A percentile compares a stretch with the other conserved stretches of the same genome.
phyloP scores from a whole-genome alignment of 1,140 invertebrate species.

The Macrotrachela quadricornifera region DNA sequence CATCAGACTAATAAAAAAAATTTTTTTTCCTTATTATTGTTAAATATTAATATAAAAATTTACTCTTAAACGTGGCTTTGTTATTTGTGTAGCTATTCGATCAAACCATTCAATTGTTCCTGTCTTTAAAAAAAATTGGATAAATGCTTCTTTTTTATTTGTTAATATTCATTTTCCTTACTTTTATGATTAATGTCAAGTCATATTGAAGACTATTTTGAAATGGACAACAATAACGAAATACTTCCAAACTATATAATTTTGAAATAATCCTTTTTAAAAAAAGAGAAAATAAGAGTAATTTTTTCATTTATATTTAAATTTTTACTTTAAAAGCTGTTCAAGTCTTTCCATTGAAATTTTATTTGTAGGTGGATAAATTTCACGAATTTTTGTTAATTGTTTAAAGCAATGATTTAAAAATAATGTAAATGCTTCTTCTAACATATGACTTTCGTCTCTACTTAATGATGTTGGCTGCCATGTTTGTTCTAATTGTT shows the following conservation, averaged over 20 bases:
- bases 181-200: constrained; percentile 49
- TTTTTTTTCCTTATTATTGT: no score
- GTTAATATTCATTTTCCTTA: constrained; percentile 7
- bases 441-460: constrained; percentile 63
- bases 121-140: constrained; percentile 33
- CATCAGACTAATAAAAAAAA: no score
- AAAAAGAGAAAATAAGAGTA: no score
- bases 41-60: no score
- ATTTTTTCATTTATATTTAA: no score
- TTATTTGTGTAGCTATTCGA: constrained; percentile 6
- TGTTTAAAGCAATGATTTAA: constrained; percentile 55
- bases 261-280: constrained; percentile 46
- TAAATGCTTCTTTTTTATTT: background rate
- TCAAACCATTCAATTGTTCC: constrained; percentile 60
- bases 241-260: constrained; percentile 57
- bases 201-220: constrained; percentile 62
- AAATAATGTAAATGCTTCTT: constrained; percentile 62
- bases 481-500: constrained; percentile 15
- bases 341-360: constrained; percentile 29
- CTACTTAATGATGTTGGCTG: constrained; percentile 43
- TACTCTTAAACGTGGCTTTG: no score
- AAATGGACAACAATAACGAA: constrained; percentile 66
- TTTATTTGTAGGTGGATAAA: constrained; percentile 55
- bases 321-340: no score
- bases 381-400: constrained; percentile 52